Base-by-base conservation (phyloP, 2,797 vertebrate genomes). In the Crax fasciolata region DNA sequence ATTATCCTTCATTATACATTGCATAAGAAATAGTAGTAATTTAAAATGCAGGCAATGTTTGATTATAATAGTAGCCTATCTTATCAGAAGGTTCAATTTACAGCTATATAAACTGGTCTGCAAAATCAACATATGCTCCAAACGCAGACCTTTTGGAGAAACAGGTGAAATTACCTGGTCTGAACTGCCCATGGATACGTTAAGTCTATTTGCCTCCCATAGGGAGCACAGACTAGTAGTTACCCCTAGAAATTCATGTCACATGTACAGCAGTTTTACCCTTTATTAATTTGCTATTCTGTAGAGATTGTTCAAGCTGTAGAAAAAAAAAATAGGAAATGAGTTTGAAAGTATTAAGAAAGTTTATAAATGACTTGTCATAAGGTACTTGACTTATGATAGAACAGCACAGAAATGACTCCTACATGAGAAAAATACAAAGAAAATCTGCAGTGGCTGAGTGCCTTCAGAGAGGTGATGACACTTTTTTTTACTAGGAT, bases 1-100 rank as follows among this genome's bases (percentile, higher is more conserved):
- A 59, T 97, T 96, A 95, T 94, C 79, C 91, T 97, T 89, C 92
- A 89, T 89, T 96, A 93, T 81, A 44, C 55, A 68, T 91, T 95
- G 83, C 90, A 96, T 83, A 71, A 94, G 90, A 95, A 97, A 87
- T 65, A 58, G 83, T 65, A 48, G n/a, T 87, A 84, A 95, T 96
- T 97, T 94, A 92, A 95, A 91, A 96, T 89, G 32, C 21, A 59
- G 68, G 10, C 54, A 76, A 46, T 84, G 52, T 92, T 96, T 96
- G 75, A 83, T 94, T 97, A 58, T 91, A 93, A 90, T 93, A 94
- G 82, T 46, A 89, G 51, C 48, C 35, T 87, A 89, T n/a, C 10
- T 93, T 95, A 91, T 41, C 49, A 95, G 89, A 95, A 95, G 30
- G 38, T 87, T 91, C 35, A 16, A 52, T 95, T 97, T 94, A 25